phyloP scores from a whole-genome alignment of 2,113 vertebrate genomes.

The Urocynchramus pylzowi region DNA sequence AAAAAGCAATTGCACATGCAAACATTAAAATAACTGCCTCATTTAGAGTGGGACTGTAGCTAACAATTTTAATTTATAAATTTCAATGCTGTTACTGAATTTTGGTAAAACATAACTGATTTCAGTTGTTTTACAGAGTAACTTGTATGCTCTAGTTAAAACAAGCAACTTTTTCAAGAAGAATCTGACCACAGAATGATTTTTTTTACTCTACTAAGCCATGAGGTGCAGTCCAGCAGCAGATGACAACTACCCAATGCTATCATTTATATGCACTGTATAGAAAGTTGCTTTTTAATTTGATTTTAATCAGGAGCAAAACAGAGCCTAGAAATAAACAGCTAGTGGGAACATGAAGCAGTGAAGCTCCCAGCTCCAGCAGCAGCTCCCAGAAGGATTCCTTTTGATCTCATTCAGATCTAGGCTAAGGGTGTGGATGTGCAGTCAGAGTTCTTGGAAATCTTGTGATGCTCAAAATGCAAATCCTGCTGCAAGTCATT shows the following conservation, averaged over 20 bases:
- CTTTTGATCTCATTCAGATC: background rate
- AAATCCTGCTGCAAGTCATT: background rate
- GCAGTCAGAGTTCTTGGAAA: background rate
- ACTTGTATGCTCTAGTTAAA: background rate
- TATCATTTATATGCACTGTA: background rate
- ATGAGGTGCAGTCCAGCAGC: background rate
- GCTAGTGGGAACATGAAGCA: background rate
- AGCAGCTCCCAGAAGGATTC: background rate
- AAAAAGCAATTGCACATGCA: background rate
- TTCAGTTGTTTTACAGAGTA: background rate
- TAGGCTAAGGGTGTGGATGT: background rate
- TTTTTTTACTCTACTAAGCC: background rate
- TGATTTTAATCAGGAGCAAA: constrained; percentile 1
- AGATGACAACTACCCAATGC: background rate
- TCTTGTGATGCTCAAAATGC: background rate
- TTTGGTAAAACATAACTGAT: background rate
- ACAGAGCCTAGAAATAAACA: background rate
- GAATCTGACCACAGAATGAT: background rate
- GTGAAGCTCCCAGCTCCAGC: background rate
- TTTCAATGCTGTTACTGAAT: background rate
- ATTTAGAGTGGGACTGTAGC: background rate
- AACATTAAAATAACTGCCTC: background rate
- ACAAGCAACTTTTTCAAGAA: background rate
- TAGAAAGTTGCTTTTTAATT: background rate
- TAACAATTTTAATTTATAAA: background rate